These are phyloP conservation scores for Episyrphus balteatus DNA, from an alignment of 1,140 invertebrate species.

Conservation along the genomic window DNA sequence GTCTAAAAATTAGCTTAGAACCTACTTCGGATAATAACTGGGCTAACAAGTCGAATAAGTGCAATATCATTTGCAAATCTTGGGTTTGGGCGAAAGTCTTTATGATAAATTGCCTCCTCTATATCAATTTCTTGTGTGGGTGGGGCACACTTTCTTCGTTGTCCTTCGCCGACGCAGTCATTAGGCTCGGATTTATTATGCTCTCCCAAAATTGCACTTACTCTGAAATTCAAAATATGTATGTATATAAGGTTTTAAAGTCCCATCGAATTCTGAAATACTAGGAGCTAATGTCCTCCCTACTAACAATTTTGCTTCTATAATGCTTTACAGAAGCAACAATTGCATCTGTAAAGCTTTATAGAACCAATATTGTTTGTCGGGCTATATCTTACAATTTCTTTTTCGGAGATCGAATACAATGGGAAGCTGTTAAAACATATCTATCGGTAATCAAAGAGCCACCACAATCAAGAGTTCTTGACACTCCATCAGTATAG, in stretches of 20 bases:
- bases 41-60: constrained; percentile 36
- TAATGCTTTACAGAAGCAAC: no score
- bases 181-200: constrained; percentile 41
- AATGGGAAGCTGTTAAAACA: constrained; percentile 54
- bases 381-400: constrained; percentile 15
- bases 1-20: neutral
- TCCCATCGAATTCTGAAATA: no score
- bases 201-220: constrained; percentile 49
- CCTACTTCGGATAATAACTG: constrained; percentile 10
- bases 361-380: no score
- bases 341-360: no score
- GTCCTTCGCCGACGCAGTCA: constrained; percentile 40
- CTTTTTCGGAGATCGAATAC: constrained; percentile 8
- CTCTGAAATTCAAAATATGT: constrained; percentile 15
- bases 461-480: constrained; percentile 33
- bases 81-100: constrained; percentile 43
- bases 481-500: constrained; percentile 18
- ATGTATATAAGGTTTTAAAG: no score
- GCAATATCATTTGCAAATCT: constrained; percentile 54
- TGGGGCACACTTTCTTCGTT: constrained; percentile 35
- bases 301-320: no score
- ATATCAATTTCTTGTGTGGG: constrained; percentile 43
- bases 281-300: no score
- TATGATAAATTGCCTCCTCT: constrained; percentile 45
- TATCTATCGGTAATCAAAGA: constrained; percentile 39